Conservation (phyloP, 2,113 vertebrate species). For the Bubalus kerabau region DNA sequence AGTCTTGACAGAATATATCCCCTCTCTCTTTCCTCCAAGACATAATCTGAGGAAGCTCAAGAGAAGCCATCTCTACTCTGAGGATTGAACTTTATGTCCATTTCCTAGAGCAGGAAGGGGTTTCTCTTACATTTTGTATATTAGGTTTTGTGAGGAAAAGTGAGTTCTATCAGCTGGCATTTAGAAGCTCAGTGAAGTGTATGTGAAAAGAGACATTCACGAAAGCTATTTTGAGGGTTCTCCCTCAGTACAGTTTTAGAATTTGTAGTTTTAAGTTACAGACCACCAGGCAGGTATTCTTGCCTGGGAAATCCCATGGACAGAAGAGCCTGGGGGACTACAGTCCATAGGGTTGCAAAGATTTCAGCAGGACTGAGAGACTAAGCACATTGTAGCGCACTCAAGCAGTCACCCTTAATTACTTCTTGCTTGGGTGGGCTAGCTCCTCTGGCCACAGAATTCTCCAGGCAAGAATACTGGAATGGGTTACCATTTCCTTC, state of each 20-base stretch:
- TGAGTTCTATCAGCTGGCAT: background rate
- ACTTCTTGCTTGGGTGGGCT: background rate
- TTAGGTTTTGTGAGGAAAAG: background rate
- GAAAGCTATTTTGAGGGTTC: background rate
- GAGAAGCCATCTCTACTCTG: background rate
- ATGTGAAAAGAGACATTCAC: background rate
- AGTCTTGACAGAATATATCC: background rate
- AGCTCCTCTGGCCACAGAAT: background rate
- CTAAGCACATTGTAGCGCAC: background rate
- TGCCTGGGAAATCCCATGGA: background rate
- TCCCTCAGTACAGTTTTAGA: background rate
- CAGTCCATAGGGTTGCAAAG: background rate
- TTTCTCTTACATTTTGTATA: background rate
- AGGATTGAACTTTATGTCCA: background rate
- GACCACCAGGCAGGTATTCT: background rate
- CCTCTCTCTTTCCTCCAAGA: background rate
- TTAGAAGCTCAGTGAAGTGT: background rate
- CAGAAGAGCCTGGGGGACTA: background rate
- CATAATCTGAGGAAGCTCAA: background rate
- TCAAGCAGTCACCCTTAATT: background rate
- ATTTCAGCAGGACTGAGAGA: background rate
- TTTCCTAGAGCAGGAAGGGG: background rate
- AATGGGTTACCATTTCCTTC: background rate
- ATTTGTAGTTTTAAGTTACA: background rate
- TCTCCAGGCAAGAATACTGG: background rate